Percentiles rank a stretch among this genome's conserved stretches.
Evolutionary conservation across 1,140 invertebrate genomes (phyloP).

Genomic region (Melitaea cinxia): DNA sequence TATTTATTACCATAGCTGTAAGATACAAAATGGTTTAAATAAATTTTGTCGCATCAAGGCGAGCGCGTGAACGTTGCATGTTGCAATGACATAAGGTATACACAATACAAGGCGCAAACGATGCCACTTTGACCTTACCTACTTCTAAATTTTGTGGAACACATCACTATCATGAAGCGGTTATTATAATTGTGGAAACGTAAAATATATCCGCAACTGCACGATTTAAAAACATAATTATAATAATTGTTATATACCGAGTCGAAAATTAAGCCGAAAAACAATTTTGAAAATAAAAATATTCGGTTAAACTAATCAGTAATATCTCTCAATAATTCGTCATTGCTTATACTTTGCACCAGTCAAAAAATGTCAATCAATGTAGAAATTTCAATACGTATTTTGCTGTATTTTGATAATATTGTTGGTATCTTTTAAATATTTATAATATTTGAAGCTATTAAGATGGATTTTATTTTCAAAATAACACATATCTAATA

Average conservation of each 20-base stretch:
- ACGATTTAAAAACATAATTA: too few species aligned
- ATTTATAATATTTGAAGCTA: too few species aligned
- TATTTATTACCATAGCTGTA: neutral
- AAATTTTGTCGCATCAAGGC: conserved; percentile 47
- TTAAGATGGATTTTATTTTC: too few species aligned
- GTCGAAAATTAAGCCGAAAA: too few species aligned
- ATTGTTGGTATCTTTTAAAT: too few species aligned
- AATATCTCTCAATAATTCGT: neutral
- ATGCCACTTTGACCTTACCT: conserved; percentile 68
- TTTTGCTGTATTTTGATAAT: neutral
- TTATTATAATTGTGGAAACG: neutral
- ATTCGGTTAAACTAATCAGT: neutral
- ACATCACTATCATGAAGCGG: conserved; percentile 27
- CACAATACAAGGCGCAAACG: conserved; percentile 56
- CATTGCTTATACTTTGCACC: neutral
- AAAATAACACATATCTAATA: neutral
- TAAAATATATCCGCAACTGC: neutral
- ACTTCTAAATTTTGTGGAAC: conserved; percentile 47
- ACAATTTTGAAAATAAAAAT: too few species aligned
- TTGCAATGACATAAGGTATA: conserved; percentile 54
- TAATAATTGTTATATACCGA: too few species aligned
- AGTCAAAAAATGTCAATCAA: conserved; percentile 6
- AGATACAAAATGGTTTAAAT: conserved; percentile 22
- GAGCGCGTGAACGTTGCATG: conserved; percentile 46
- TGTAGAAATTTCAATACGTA: neutral